Base-by-base conservation (phyloP, 2,797 vertebrate species). In the Sphenopsis melanotis region DNA sequence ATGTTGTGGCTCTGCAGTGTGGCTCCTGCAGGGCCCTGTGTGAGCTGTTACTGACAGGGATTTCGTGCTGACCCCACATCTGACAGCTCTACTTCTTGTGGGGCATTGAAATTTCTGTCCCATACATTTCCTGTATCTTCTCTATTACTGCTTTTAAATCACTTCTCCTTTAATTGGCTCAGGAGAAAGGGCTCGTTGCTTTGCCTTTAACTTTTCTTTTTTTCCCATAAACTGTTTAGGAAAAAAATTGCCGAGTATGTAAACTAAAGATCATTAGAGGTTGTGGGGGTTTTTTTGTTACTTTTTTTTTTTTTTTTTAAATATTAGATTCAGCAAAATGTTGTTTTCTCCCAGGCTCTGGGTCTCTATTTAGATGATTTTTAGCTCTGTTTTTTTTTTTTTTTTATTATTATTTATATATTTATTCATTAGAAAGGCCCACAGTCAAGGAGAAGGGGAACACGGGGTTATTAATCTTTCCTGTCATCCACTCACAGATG, bases 401-500 rank as follows among this genome's bases (percentile, higher is more conserved):
- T 41, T 41, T 9, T 42, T 41, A 4, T 34, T 82, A 96, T 97
- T 98, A 97, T 98, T 98, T 98, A 97, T 98, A 98, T 98, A 97
- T 98, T 98, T 98, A 98, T 98, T 98, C 98, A 98, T 98, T 98
- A 98, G 97, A 95, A 97, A 96, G 97, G 97, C 97, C 95, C 95
- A 97, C 97, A 98, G 98, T 98, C 97, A 97, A 98, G 95, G 97
- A 96, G 98, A 98, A 97, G 97, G 97, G 96, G 96, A 96, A 97
- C 79, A 90, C 15, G 41, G 90, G 98, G 99, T 98, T 99, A 99
- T 99, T 99, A 99, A 99, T 99, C 99, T 99, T 99, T 98, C 98
- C 98, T 99, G 99, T 99, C 99, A 99, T 98, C 98, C 98, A 97
- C 98, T 98, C 98, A 98, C 99, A 99, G 99, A 99, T 99, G 99